These are phyloP conservation scores for Tuta absoluta DNA, from an alignment of 2,888 invertebrate species.

Conservation along the genomic window DNA sequence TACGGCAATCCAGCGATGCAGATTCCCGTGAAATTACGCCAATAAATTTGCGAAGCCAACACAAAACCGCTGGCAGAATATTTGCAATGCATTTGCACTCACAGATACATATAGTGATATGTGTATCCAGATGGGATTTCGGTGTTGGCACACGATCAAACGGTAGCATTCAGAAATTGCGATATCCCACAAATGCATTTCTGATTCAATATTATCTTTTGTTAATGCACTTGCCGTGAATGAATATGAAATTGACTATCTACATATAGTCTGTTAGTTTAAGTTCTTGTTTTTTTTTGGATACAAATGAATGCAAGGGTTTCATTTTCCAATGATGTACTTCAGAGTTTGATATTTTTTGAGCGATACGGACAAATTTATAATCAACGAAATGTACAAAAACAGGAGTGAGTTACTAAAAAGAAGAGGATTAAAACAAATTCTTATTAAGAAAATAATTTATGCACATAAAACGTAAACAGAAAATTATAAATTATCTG, in stretches of 20 bases:
- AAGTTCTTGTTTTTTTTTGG: too few species aligned
- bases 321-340: too few species aligned
- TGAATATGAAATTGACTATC: background rate
- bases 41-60: background rate
- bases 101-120: background rate
- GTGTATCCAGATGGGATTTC: background rate
- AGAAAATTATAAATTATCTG: too few species aligned
- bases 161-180: background rate
- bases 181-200: constrained; percentile 2
- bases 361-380: too few species aligned
- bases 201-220: background rate
- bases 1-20: background rate
- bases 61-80: background rate
- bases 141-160: background rate
- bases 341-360: too few species aligned
- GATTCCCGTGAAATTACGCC: constrained; percentile 1
- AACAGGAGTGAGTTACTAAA: too few species aligned
- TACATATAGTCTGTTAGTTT: too few species aligned
- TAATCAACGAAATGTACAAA: too few species aligned
- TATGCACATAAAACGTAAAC: too few species aligned
- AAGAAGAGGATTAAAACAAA: too few species aligned
- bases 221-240: background rate
- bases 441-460: too few species aligned
- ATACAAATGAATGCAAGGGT: too few species aligned
- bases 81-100: background rate